Percentiles rank a stretch among this genome's conserved stretches.
Evolutionary conservation across 1,140 invertebrate species (phyloP).

Genomic region (Pachyrhynchus sulphureomaculatus): DNA sequence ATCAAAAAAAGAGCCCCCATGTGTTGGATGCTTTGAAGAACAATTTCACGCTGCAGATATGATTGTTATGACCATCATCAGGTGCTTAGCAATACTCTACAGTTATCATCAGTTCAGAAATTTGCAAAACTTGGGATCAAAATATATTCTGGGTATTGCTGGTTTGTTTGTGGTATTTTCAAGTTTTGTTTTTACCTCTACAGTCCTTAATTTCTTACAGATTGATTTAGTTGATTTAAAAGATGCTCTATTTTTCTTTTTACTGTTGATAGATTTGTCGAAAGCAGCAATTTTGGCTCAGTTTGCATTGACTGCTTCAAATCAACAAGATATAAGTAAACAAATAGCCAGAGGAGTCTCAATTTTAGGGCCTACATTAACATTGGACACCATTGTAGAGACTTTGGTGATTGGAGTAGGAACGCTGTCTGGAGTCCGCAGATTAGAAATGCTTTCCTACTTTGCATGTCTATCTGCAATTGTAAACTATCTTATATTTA

Average conservation of each 20-base stretch:
- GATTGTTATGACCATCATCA: conserved; percentile 86
- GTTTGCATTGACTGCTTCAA: conserved; percentile 67
- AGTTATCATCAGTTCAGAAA: conserved; percentile 92
- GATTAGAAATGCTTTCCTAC: conserved; percentile 39
- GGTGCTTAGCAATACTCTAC: conserved; percentile 87
- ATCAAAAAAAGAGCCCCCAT: conserved; percentile 44
- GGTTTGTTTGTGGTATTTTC: conserved; percentile 85
- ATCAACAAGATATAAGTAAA: conserved; percentile 59
- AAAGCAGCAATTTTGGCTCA: conserved; percentile 73
- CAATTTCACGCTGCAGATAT: conserved; percentile 82
- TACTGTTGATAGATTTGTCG: conserved; percentile 69
- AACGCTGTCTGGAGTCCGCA: conserved; percentile 62
- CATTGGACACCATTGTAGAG: conserved; percentile 74
- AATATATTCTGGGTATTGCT: conserved; percentile 87
- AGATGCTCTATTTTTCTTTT: conserved; percentile 39
- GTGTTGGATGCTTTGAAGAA: conserved; percentile 56
- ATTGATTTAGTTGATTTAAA: conserved; percentile 39
- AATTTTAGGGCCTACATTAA: conserved; percentile 72
- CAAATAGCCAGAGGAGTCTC: conserved; percentile 74
- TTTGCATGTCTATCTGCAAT: conserved; percentile 42
- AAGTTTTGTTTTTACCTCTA: conserved; percentile 55
- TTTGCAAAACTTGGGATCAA: conserved; percentile 87
- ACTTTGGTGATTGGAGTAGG: conserved; percentile 76
- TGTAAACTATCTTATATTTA: conserved; percentile 44
- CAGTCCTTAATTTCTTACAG: conserved; percentile 38